These are phyloP conservation scores for Scaptomyza tumidula DNA, from an alignment of 2,888 invertebrate genomes.

Conservation along the genomic window DNA sequence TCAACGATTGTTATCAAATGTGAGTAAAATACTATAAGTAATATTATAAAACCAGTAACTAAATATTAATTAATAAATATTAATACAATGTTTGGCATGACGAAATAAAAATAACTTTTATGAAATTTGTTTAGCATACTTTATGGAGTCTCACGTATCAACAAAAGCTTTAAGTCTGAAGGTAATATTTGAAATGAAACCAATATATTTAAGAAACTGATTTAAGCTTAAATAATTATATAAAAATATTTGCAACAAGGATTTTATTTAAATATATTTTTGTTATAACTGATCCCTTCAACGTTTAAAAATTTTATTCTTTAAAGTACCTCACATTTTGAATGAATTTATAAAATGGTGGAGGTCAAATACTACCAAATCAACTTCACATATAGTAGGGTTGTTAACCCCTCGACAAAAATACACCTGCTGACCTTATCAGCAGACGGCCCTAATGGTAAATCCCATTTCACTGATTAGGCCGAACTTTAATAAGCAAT, in stretches of 20 bases:
- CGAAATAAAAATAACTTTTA: not conserved
- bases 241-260: not conserved
- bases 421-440: not conserved
- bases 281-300: not conserved
- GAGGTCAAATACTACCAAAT: not conserved
- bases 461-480: not conserved
- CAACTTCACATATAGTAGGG: not conserved
- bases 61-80: not conserved
- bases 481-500: not conserved
- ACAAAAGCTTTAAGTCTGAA: not conserved
- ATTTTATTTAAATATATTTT: not conserved
- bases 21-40: too few species aligned
- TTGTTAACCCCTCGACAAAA: not conserved
- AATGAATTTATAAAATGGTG: too few species aligned
- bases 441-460: not conserved
- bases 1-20: not conserved
- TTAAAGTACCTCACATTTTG: not conserved
- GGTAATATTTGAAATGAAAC: not conserved
- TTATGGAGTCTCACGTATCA: not conserved
- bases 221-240: not conserved
- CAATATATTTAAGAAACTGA: not conserved
- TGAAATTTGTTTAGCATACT: not conserved
- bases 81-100: not conserved
- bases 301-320: not conserved
- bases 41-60: too few species aligned